These are phyloP conservation scores for Forficula auricularia DNA, from an alignment of 1,140 invertebrate species.

Conservation along the genomic window DNA sequence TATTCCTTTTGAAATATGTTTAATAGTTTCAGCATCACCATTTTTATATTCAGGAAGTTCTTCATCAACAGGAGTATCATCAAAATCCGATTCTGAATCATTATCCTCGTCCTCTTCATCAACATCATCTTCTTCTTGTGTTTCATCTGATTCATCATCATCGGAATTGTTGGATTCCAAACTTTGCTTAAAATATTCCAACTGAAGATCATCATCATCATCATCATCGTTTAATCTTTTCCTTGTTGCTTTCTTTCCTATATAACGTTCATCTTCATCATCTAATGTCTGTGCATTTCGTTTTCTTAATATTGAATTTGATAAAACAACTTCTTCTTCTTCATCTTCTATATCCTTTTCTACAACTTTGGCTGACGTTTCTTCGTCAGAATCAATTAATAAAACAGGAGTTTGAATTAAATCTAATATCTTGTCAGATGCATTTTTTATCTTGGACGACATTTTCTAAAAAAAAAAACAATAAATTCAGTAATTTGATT, in stretches of 20 bases:
- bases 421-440: no score
- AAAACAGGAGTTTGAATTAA: no score
- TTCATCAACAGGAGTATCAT: constrained; percentile 18
- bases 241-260: constrained; percentile 43
- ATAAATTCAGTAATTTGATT: no score
- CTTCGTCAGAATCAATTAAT: constrained; percentile 28
- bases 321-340: constrained; percentile 22
- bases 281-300: constrained; percentile 43
- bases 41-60: constrained; percentile 14
- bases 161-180: background rate
- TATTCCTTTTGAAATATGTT: constrained; percentile 35
- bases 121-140: background rate
- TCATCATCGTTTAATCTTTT: constrained; percentile 25
- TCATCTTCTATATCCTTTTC: constrained; percentile 21
- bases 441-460: no score
- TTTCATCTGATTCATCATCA: background rate
- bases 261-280: constrained; percentile 51
- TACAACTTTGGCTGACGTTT: constrained; percentile 31
- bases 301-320: constrained; percentile 34
- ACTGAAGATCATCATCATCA: background rate
- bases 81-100: constrained; percentile 15
- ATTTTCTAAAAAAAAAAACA: no score
- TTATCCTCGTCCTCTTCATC: constrained; percentile 13
- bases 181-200: background rate
- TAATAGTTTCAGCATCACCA: constrained; percentile 24